phyloP scores from a whole-genome alignment of 2,888 invertebrate species.

The Keiferia lycopersicella region DNA sequence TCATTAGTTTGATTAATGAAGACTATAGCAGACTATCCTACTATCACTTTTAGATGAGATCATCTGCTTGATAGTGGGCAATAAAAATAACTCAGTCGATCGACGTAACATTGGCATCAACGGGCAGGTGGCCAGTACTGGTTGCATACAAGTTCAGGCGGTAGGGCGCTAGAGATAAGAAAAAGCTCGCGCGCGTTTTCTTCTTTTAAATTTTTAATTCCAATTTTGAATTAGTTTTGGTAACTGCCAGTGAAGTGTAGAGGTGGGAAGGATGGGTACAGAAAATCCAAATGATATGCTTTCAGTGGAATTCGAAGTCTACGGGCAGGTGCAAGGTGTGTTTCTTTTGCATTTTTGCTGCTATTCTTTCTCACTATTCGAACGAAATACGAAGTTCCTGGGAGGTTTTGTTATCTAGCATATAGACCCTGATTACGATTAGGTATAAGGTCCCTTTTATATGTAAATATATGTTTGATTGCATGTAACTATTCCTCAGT shows the following conservation, averaged over 20 bases:
- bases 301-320: conserved; percentile 95
- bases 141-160: conserved; percentile 33
- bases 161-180: conserved; percentile 28
- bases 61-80: conserved; percentile 28
- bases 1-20: conserved; percentile 15
- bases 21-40: neutral
- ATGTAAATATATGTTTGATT: neutral
- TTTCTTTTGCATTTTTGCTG: conserved; percentile 21
- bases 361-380: neutral
- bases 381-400: too few relatives aligned
- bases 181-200: conserved; percentile 22
- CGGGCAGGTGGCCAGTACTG: conserved; percentile 47
- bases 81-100: conserved; percentile 46
- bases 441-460: too few relatives aligned
- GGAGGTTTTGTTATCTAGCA: too few relatives aligned
- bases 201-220: conserved; percentile 10
- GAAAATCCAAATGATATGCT: conserved; percentile 84
- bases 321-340: conserved; percentile 94
- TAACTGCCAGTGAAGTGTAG: conserved; percentile 10
- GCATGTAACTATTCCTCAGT: neutral
- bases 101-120: conserved; percentile 54
- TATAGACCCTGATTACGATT: too few relatives aligned
- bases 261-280: conserved; percentile 69
- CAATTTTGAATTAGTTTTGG: neutral
- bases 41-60: conserved; percentile 13